Conservation (phyloP, 2,797 vertebrate genomes). For the Amniataba percoides region DNA sequence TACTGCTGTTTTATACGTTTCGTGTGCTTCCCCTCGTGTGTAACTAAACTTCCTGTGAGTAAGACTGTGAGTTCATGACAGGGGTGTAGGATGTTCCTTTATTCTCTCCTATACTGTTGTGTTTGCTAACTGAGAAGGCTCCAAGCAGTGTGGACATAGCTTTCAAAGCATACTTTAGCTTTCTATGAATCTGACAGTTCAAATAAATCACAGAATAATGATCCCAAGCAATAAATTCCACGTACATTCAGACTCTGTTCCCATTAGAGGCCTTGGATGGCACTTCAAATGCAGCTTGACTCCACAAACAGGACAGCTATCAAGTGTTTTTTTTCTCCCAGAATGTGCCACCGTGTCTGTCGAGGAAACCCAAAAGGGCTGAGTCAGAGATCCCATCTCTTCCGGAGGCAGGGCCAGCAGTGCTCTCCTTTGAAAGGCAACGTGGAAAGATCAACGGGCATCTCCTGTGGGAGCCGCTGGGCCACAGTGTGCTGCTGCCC, state of each 20-base stretch:
- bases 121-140: slow-evolving; percentile 30
- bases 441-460: slow-evolving; percentile 79
- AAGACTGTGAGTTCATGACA: slow-evolving; percentile 34
- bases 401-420: slow-evolving; percentile 76
- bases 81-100: slow-evolving; percentile 31
- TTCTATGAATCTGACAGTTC: slow-evolving; percentile 49
- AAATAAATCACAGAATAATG: slow-evolving; percentile 38
- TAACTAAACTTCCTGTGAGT: slow-evolving; percentile 51
- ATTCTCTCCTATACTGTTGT: slow-evolving; percentile 14
- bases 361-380: slow-evolving; percentile 85
- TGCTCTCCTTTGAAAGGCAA: slow-evolving; percentile 72
- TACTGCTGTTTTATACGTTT: slow-evolving; percentile 25
- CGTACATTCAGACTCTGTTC: slow-evolving; percentile 5
- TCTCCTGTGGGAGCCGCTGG: slow-evolving; percentile 77
- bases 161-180: slow-evolving; percentile 22
- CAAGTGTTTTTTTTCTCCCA: slow-evolving; percentile 49
- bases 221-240: slow-evolving; percentile 5
- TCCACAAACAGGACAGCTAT: slow-evolving; percentile 26
- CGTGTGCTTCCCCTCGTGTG: slow-evolving; percentile 20
- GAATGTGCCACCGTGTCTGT: slow-evolving; percentile 73
- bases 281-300: slow-evolving; percentile 30
- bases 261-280: slow-evolving; percentile 8
- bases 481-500: slow-evolving; percentile 54
- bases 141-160: slow-evolving; percentile 28
- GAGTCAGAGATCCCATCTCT: slow-evolving; percentile 87